These are phyloP conservation scores for Paguma larvata DNA, from an alignment of 2,797 vertebrate species.

Conservation along the genomic window DNA sequence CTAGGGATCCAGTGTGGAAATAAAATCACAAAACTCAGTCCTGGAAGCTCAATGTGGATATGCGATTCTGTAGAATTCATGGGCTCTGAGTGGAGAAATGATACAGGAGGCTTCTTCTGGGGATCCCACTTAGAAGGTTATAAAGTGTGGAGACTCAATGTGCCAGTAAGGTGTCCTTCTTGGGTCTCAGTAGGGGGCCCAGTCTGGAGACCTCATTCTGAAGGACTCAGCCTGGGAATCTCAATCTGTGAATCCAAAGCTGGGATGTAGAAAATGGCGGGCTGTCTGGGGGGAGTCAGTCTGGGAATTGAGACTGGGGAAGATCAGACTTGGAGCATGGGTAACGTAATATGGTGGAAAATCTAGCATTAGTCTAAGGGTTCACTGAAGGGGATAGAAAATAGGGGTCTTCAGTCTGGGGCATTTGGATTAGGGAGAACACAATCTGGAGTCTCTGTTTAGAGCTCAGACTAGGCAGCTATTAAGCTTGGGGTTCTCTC, in stretches of 20 bases:
- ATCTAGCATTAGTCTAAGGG: not conserved
- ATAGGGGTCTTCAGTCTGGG: not conserved
- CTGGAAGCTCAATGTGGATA: not conserved
- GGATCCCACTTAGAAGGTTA: not conserved
- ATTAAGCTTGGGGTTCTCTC: not conserved
- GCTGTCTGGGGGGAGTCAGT: not conserved
- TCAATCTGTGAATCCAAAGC: conserved; percentile 9
- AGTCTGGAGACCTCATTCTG: not conserved
- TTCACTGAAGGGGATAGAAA: not conserved
- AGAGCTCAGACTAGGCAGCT: not conserved
- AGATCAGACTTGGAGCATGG: not conserved
- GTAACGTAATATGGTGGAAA: conserved; percentile 20
- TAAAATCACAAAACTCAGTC: conserved; percentile 19
- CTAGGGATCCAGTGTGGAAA: not conserved
- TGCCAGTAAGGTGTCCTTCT: not conserved
- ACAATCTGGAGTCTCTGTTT: not conserved
- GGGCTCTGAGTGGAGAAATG: not conserved
- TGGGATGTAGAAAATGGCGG: not conserved
- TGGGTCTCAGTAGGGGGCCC: not conserved
- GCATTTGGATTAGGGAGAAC: not conserved
- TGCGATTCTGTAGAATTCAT: conserved; percentile 13
- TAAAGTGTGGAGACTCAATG: not conserved
- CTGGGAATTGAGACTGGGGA: not conserved
- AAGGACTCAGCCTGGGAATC: not conserved
- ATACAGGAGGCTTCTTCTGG: not conserved